Base-by-base conservation (phyloP, 2,888 invertebrate genomes). In the Cantharis rustica region DNA sequence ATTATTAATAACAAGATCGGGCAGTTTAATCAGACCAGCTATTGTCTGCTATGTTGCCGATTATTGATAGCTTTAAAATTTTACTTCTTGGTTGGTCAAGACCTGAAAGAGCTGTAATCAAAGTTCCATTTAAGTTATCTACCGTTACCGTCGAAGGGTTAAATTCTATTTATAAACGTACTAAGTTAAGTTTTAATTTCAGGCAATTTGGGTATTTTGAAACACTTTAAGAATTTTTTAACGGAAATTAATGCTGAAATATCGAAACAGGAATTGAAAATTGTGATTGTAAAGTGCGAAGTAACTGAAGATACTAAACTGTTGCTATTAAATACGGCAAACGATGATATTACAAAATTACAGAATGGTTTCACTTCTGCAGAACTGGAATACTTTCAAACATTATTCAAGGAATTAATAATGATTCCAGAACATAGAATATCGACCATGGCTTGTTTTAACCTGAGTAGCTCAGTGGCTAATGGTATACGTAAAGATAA, bases 351-450 rank as follows among this genome's bases (percentile, higher is more conserved):
- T 62, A 83, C 83, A 17, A 84, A 81, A 75, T 70, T 83, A 20
- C 86, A 86, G 79, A 80, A 79, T 68, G 77, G 75, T 5, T 86
- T 82, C 79, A 82, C 82, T 13, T 69, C 81, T 16, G 47, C 81
- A 47, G 85, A 87, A 75, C 73, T 86, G 16, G 85, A 87, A 79
- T 87, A 86, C 80, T 87, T 87, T 74, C 85, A 86, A 78, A 79
- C 79, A 11, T 82, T 87, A 69, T 62, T 87, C 26, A 81, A 85
- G 69, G 85, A 86, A 82, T 83, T 86, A 79, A 63, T 86, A 3
- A 77, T 75, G 23, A 79, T 82, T 3, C 84, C 82, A 26, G 80
- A 84, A 13, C 83, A 85, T 72, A 82, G 80, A 76, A 68, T 86
- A n/a, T 76, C 81, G 10, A 83, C 80, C 69, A 82, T 83, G 17